Evolutionary conservation across 2,888 invertebrate species (phyloP).

Genomic region (Parnassius orleans): DNA sequence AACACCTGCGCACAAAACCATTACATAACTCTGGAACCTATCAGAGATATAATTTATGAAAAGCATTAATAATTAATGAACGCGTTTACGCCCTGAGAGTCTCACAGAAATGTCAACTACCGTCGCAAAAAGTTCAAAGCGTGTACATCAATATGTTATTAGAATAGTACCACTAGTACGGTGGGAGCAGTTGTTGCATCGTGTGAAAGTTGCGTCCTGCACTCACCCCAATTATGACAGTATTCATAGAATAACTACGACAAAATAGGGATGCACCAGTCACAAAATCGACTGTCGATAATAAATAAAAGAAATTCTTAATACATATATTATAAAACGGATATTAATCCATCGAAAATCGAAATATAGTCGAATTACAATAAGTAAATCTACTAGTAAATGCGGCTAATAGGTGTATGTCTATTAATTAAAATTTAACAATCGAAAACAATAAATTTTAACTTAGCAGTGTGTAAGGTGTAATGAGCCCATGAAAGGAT

Average conservation of each 20-base stretch:
- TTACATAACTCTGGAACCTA: neutral
- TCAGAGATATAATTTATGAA: neutral
- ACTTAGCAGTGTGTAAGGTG: no score
- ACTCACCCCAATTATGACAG: slow-evolving; percentile 65
- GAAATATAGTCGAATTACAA: no score
- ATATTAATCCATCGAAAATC: no score
- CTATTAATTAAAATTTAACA: no score
- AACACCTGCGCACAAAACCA: no score
- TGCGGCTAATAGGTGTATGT: no score
- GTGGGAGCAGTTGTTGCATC: slow-evolving; percentile 46
- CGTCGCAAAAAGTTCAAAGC: slow-evolving; percentile 29
- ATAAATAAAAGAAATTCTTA: neutral
- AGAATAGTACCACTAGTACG: slow-evolving; percentile 19
- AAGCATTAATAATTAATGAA: neutral
- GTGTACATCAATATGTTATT: slow-evolving; percentile 31
- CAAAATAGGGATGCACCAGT: slow-evolving; percentile 44
- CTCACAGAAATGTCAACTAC: slow-evolving; percentile 31
- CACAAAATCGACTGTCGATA: slow-evolving; percentile 24
- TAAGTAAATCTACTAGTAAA: no score
- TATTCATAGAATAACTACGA: slow-evolving; percentile 61
- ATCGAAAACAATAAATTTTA: no score
- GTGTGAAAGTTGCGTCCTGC: slow-evolving; percentile 72
- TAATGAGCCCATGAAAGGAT: no score
- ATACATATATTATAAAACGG: no score
- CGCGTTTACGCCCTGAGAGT: slow-evolving; percentile 13